Conservation (phyloP, 2,113 vertebrate genomes). For the Oncorhynchus masou region DNA sequence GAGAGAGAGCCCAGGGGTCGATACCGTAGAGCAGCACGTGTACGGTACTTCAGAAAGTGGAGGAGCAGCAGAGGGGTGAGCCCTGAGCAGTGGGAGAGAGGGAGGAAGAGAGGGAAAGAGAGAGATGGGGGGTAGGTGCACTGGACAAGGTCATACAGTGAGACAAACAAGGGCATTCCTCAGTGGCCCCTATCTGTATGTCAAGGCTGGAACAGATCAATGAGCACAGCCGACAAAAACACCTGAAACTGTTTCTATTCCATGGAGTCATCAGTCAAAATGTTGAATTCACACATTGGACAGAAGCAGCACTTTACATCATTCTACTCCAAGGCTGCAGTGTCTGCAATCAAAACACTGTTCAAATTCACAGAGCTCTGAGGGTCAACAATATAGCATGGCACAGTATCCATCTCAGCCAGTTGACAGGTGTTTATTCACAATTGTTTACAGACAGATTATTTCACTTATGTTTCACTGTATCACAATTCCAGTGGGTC, state of each 20-base stretch:
- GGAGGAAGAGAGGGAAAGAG: not conserved
- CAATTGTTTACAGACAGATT: too few species aligned
- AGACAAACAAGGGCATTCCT: not conserved
- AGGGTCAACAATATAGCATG: too few species aligned
- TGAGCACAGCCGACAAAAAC: not conserved
- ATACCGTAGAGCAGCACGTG: not conserved
- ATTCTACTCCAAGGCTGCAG: too few species aligned
- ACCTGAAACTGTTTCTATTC: too few species aligned
- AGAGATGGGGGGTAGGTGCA: not conserved
- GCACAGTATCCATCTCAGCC: too few species aligned
- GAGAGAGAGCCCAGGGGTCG: not conserved
- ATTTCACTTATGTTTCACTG: too few species aligned
- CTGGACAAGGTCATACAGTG: slow-evolving; percentile 6
- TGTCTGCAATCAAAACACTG: too few species aligned
- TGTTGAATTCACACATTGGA: not conserved
- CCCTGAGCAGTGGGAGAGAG: not conserved
- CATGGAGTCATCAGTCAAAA: too few species aligned
- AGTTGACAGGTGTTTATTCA: too few species aligned
- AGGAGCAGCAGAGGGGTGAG: not conserved
- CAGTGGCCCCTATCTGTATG: not conserved
- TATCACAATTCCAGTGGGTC: too few species aligned
- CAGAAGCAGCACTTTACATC: not conserved
- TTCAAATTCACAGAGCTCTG: too few species aligned
- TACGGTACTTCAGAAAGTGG: not conserved
- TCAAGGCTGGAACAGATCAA: not conserved